Base-by-base conservation (phyloP, 2,888 invertebrate species). In the Stenoptilia bipunctidactyla region DNA sequence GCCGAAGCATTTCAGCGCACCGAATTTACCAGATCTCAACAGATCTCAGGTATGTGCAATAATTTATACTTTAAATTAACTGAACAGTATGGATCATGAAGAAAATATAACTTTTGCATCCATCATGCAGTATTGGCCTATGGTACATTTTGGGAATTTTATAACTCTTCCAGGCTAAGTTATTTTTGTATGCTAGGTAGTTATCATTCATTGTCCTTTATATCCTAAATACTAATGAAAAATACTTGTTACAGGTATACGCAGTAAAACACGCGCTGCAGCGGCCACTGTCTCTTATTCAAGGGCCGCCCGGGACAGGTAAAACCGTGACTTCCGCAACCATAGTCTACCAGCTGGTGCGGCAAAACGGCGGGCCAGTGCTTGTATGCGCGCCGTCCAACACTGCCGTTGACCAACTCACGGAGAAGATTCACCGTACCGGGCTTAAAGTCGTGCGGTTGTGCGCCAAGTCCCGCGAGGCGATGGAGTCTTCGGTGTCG, bases 261-360 rank as follows among this genome's bases (percentile, higher is more conserved):
- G 99, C 99, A 0, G 98, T 99, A 0, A 98, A 98, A 66, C 98
- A 98, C 63, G 98, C 98, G 0, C 87, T 99, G 1, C 98, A 98
- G 66, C 88, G 97, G 4, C 98, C 98, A 0, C 83, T 99, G 13
- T 97, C 97, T 15, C 80, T 99, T 25, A 99, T 99, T 61, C 99
- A 99, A 85, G 98, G 96, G 0, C 96, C 96, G 0, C 97, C 98
- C 0, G 97, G 97, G 37, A 98, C 98, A 0, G 98, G 98, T 3
- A 99, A 99, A 80, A 99, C 99, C 0, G 99, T 99, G 0, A 99
- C 99, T 0, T 98, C 98, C 1, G 99, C 99, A 0, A 98, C 98
- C 0, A 97, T 99, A 51, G 99, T 99, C 1, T 99, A 98, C 69
- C 99, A 99, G 66, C 84, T 99, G 42, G 97, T 96, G 0, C 92